Evolutionary conservation across 2,888 invertebrate species (phyloP).

Genomic region (Pandemis corylana): DNA sequence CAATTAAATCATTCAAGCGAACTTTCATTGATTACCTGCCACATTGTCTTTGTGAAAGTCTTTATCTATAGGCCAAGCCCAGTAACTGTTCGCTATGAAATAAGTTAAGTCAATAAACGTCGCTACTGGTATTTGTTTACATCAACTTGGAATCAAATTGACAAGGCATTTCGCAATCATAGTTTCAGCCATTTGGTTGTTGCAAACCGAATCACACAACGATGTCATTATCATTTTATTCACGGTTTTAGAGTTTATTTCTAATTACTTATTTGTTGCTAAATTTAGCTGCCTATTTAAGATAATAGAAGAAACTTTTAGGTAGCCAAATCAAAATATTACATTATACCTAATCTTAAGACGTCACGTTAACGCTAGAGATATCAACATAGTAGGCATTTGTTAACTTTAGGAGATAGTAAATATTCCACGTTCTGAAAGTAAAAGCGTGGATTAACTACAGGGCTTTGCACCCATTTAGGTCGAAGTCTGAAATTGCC

Average conservation of each 20-base stretch:
- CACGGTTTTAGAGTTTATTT: slow-evolving; percentile 27
- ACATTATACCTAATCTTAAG: neutral
- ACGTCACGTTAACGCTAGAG: too few relatives aligned
- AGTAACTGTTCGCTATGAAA: neutral
- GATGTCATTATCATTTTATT: slow-evolving; percentile 20
- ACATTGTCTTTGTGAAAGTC: neutral
- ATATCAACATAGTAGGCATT: too few relatives aligned
- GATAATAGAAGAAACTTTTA: neutral
- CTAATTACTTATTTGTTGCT: slow-evolving; percentile 2
- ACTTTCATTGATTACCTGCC: neutral
- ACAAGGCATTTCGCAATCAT: neutral
- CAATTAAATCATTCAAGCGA: neutral
- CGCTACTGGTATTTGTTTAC: slow-evolving; percentile 6
- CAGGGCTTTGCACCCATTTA: slow-evolving; percentile 24
- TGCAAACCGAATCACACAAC: slow-evolving; percentile 19
- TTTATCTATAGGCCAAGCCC: neutral
- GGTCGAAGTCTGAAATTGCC: slow-evolving; percentile 16
- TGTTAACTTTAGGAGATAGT: too few relatives aligned
- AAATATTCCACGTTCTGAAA: neutral
- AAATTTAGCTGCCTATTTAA: slow-evolving; percentile 2
- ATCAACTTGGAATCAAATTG: neutral
- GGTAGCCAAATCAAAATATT: neutral
- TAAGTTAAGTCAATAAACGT: neutral
- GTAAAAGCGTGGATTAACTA: neutral
- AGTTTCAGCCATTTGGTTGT: slow-evolving; percentile 22